Evolutionary conservation across 2,888 invertebrate genomes (phyloP).

Genomic region (Monoplex corrugatus): DNA sequence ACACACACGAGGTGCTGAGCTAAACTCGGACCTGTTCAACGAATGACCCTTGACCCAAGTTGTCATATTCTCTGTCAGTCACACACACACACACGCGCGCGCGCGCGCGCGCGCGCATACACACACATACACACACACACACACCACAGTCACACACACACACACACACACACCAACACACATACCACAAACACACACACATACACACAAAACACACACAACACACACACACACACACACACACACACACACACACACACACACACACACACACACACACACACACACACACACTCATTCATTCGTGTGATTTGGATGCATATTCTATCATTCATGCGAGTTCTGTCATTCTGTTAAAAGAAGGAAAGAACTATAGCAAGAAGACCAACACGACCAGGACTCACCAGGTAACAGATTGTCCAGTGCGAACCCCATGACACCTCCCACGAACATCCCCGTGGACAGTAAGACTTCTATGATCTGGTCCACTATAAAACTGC

Average conservation of each 20-base stretch:
- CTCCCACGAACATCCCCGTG: constrained; percentile 81
- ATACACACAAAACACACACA: too few relatives aligned
- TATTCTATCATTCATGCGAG: too few relatives aligned
- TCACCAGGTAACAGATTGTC: constrained; percentile 81
- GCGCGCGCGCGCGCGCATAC: not conserved
- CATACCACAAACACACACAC: too few relatives aligned
- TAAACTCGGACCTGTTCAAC: too few relatives aligned
- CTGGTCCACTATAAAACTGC: too few relatives aligned
- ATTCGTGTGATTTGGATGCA: too few relatives aligned
- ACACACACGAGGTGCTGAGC: too few relatives aligned
- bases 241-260: not conserved
- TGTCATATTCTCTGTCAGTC: too few relatives aligned
- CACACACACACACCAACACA: too few relatives aligned
- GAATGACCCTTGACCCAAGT: too few relatives aligned
- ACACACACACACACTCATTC: not conserved
- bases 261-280: not conserved
- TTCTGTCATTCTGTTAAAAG: not conserved
- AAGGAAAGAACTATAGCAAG: not conserved
- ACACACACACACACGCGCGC: not conserved
- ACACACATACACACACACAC: constrained; percentile 1
- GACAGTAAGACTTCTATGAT: constrained; percentile 73
- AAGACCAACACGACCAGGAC: not conserved
- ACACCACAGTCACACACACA: too few relatives aligned
- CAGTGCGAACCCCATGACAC: constrained; percentile 80
- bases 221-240: too few relatives aligned